Evolutionary conservation across 2,113 vertebrate genomes (phyloP).

Genomic region (Leiothrix lutea): DNA sequence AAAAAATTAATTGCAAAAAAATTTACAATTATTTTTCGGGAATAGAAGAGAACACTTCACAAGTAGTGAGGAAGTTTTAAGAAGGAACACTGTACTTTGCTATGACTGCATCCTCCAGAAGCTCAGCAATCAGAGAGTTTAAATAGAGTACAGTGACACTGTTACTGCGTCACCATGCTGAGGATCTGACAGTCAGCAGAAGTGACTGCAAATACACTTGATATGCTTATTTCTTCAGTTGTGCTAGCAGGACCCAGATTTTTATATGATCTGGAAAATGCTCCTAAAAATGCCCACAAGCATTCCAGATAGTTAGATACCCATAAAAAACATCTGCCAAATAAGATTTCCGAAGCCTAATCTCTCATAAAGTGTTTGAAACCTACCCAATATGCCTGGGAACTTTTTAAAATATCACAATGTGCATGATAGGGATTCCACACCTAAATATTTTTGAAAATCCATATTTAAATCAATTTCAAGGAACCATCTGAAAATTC

Average conservation of each 20-base stretch:
- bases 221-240: not conserved
- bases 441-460: not conserved
- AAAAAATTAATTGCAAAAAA: not conserved
- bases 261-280: not conserved
- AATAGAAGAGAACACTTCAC: not conserved
- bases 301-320: not conserved
- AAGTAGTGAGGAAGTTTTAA: not conserved
- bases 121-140: not conserved
- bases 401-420: not conserved
- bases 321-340: not conserved
- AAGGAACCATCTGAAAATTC: not conserved
- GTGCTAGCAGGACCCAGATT: not conserved
- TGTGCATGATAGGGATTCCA: not conserved
- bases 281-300: not conserved
- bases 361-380: not conserved
- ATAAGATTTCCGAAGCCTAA: not conserved
- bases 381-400: not conserved
- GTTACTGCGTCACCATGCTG: not conserved
- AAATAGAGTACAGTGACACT: not conserved
- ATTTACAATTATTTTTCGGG: not conserved
- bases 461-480: not conserved
- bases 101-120: not conserved
- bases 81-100: not conserved
- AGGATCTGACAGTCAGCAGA: not conserved
- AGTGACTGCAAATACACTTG: not conserved